Conservation (phyloP, 2,113 vertebrate genomes). For the Hyperoodon ampullatus region DNA sequence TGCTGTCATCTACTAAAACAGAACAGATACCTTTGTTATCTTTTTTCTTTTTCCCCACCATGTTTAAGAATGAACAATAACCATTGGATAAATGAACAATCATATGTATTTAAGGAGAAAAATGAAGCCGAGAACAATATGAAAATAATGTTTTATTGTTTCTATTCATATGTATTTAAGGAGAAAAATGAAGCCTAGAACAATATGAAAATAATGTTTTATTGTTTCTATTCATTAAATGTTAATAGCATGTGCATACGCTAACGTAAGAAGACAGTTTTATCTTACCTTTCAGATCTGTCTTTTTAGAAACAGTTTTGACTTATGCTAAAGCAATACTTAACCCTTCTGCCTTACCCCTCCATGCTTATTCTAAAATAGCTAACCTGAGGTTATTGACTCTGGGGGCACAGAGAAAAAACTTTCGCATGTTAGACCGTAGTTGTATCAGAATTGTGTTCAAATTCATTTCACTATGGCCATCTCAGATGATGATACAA, state of each 20-base stretch:
- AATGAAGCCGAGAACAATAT: neutral
- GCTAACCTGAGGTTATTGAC: neutral
- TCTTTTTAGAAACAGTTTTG: neutral
- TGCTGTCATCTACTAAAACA: neutral
- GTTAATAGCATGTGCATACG: neutral
- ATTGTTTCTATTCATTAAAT: neutral
- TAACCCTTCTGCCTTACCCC: neutral
- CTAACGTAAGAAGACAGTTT: neutral
- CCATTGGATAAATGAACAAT: neutral
- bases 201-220: neutral
- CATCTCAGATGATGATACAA: neutral
- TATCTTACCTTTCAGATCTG: neutral
- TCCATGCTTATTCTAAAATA: neutral
- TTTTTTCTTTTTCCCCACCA: neutral
- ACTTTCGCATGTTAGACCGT: neutral
- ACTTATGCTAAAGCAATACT: neutral
- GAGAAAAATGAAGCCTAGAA: neutral
- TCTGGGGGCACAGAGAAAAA: neutral
- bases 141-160: neutral
- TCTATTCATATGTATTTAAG: neutral
- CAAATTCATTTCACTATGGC: neutral
- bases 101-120: neutral
- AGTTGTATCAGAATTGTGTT: neutral
- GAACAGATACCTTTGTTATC: neutral
- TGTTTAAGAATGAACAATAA: neutral